Evolutionary conservation across 2,888 invertebrate genomes (phyloP), one percentile per base, ranked within the genome.

Genomic region (Cephus pulcher): DNA sequence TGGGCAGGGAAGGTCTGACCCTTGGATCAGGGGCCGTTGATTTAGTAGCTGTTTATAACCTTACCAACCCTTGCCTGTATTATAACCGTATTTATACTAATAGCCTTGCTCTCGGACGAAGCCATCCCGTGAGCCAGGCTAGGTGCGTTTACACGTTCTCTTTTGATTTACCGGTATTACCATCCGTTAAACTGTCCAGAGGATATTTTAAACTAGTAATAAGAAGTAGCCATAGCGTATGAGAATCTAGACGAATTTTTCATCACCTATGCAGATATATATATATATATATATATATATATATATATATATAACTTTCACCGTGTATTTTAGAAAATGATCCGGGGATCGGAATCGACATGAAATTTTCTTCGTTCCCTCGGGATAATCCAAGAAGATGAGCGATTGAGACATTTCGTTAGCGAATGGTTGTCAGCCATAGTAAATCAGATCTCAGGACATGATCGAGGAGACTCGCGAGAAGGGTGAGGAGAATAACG

Each of bases 21-120:
- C 80, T 80, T 77, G 79, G 81, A 76, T 56, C 79, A 69, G 82
- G 86, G 84, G 86, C 78, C 78, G 83, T 84, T 91, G 90, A 91
- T 91, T 90, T 90, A 91, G 86, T 88, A 86, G 87, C 89, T 90
- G 90, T 90, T 91, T 90, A 90, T 89, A 86, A 84, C 89, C 89
- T 87, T 85, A 84, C 84, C 81, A 83, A 85, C 84, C 88, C 89
- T 88, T 84, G 85, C 83, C 85, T 85, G 87, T 83, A 89, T 91
- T 91, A 91, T 89, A 90, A 90, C 87, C 89, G 87, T 91, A 91
- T 91, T 91, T 90, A 90, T 89, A 88, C 89, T 90, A 90, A 91
- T 90, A 90, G 89, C 80, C 84, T 81, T 80, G 81, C 80, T 77
- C 76, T 79, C 74, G 74, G 30, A 34, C 34, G 37, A 74, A 74